These are phyloP conservation scores for Platyscapa corneri DNA, from an alignment of 1,140 invertebrate genomes.

Conservation along the genomic window DNA sequence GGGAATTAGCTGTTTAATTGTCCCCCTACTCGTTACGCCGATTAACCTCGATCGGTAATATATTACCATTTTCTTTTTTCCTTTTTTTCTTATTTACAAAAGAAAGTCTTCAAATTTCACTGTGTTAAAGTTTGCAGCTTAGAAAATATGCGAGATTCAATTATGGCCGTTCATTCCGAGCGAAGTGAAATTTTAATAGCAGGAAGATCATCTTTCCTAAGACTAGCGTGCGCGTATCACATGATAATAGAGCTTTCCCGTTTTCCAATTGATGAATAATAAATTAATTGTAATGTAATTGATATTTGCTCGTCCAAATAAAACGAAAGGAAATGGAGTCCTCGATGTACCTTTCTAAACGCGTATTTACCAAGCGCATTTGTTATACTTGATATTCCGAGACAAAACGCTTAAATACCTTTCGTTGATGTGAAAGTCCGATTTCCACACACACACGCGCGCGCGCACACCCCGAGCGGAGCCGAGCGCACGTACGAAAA, in stretches of 20 bases:
- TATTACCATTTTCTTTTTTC: background rate
- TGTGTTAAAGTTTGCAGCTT: background rate
- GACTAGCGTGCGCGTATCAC: background rate
- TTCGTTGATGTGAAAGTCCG: background rate
- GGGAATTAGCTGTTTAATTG: background rate
- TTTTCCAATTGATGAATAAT: background rate
- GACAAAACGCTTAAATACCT: background rate
- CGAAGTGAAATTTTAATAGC: slow-evolving; percentile 5
- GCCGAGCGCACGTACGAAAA: background rate
- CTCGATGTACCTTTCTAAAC: background rate
- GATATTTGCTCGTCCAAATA: background rate
- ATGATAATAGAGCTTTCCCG: background rate
- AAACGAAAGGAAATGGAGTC: background rate
- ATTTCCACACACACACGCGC: background rate
- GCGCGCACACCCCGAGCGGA: too few relatives aligned
- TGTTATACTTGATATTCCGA: background rate
- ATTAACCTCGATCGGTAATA: background rate
- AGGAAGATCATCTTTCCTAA: background rate
- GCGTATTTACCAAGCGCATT: background rate
- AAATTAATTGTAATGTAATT: background rate
- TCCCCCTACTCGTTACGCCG: background rate
- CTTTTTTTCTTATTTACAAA: background rate
- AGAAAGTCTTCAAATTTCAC: background rate
- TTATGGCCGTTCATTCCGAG: background rate
- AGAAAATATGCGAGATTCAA: slow-evolving; percentile 11